Conservation (phyloP, 2,888 invertebrate species). For the Amiota minor region DNA sequence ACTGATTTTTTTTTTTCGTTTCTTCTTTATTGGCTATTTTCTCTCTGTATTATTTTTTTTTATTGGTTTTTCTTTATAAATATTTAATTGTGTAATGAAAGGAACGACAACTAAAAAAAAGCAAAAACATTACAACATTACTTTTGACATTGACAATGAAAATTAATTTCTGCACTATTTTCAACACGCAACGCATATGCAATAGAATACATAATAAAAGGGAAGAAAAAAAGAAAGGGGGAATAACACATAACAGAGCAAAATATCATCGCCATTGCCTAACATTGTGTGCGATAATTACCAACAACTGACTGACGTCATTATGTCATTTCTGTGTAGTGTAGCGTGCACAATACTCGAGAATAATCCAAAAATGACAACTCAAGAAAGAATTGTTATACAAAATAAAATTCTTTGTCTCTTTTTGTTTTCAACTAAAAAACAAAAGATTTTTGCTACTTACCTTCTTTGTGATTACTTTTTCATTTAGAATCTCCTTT, state of each 20-base stretch:
- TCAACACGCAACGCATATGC: slow-evolving; percentile 5
- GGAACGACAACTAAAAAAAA: too few relatives aligned
- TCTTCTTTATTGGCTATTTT: slow-evolving; percentile 2
- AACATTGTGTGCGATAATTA: too few relatives aligned
- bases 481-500: too few relatives aligned
- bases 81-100: neutral
- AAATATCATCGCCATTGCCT: neutral
- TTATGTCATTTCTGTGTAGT: neutral
- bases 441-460: too few relatives aligned
- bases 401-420: too few relatives aligned
- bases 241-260: neutral
- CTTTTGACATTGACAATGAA: slow-evolving; percentile 24
- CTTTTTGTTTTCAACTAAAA: too few relatives aligned
- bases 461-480: too few relatives aligned
- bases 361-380: too few relatives aligned
- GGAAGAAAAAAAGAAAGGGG: neutral
- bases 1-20: neutral
- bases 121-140: too few relatives aligned
- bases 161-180: neutral
- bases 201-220: neutral
- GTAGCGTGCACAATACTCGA: too few relatives aligned
- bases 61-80: neutral
- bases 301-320: neutral
- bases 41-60: neutral
- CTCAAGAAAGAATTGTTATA: too few relatives aligned